Conservation (phyloP, 2,888 invertebrate genomes). For the Listrodromus nycthemerus region DNA sequence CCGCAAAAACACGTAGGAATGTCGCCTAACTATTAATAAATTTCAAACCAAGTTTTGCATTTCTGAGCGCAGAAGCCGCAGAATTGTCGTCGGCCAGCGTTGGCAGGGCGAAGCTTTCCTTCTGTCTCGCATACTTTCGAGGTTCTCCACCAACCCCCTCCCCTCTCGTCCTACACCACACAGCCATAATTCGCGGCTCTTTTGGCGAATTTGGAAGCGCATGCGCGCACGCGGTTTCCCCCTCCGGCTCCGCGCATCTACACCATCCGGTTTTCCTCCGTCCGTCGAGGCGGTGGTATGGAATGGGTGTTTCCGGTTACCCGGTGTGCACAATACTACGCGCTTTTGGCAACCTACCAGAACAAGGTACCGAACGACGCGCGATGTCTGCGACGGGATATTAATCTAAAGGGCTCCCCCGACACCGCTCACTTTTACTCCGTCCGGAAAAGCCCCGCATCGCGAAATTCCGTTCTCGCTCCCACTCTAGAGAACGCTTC, state of each 20-base stretch:
- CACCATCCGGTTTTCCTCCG: constrained; percentile 7
- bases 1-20: neutral
- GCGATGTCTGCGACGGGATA: constrained; percentile 77
- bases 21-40: constrained; percentile 1
- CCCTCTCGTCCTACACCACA: neutral
- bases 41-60: constrained; percentile 3
- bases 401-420: constrained; percentile 76
- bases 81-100: neutral
- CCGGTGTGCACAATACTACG: constrained; percentile 74
- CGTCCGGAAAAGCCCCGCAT: neutral
- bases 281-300: constrained; percentile 13
- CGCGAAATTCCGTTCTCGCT: neutral
- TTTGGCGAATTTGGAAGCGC: constrained; percentile 66
- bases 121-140: constrained; percentile 47
- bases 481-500: neutral
- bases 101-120: constrained; percentile 9
- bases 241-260: constrained; percentile 2
- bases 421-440: constrained; percentile 46
- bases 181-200: constrained; percentile 62
- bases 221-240: constrained; percentile 36
- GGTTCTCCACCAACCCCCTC: neutral
- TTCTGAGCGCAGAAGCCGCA: neutral
- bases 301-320: constrained; percentile 74
- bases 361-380: constrained; percentile 75
- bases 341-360: constrained; percentile 80